These are phyloP conservation scores for Trematomus bernacchii DNA, from an alignment of 2,797 vertebrate genomes.

Conservation along the genomic window DNA sequence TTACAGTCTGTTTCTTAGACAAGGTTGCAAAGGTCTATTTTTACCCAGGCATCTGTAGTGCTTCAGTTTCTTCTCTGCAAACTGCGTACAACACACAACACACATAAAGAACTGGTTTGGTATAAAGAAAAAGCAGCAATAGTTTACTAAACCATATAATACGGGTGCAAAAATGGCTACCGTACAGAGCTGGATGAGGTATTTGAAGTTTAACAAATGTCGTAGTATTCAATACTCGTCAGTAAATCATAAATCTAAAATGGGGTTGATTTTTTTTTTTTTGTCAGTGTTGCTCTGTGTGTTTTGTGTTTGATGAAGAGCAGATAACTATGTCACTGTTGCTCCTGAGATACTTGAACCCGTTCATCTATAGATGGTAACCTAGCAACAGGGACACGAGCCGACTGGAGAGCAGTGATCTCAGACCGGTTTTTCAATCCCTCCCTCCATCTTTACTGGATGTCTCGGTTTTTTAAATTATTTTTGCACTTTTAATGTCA, in stretches of 20 bases:
- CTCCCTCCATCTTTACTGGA: slow-evolving; percentile 32
- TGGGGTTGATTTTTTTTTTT: slow-evolving; percentile 10
- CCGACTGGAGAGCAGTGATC: slow-evolving; percentile 65
- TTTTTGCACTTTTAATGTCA: background rate
- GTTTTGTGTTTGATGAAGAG: slow-evolving; percentile 59
- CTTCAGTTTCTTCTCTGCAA: background rate
- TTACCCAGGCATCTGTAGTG: background rate
- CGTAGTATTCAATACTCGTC: background rate
- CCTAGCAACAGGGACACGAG: slow-evolving; percentile 80
- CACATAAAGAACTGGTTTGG: background rate
- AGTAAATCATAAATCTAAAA: slow-evolving; percentile 19
- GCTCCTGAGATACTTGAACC: slow-evolving; percentile 80
- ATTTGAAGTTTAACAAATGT: background rate
- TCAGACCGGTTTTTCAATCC: slow-evolving; percentile 64
- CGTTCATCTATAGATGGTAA: slow-evolving; percentile 68
- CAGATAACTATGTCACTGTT: slow-evolving; percentile 79
- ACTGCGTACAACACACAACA: background rate
- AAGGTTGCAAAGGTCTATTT: background rate
- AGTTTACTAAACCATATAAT: background rate
- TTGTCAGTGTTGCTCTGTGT: slow-evolving; percentile 27
- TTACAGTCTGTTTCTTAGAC: background rate
- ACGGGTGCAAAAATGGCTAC: background rate
- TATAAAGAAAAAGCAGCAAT: background rate
- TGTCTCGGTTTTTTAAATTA: background rate
- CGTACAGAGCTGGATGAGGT: background rate